These are phyloP conservation scores for Dicycla oo DNA, from an alignment of 2,888 invertebrate genomes.

Conservation along the genomic window DNA sequence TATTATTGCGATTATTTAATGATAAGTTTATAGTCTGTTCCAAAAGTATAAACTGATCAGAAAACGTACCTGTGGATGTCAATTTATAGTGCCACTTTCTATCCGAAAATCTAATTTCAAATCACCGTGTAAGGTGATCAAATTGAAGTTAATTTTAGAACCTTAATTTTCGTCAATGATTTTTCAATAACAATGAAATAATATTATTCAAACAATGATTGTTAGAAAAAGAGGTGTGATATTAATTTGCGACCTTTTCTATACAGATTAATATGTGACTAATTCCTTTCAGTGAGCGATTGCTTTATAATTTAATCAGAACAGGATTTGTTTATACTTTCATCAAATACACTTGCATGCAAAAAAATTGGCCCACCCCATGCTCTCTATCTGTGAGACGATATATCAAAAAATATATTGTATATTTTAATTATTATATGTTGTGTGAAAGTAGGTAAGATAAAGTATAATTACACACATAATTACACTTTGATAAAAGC, in stretches of 20 bases:
- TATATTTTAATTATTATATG: too few relatives aligned
- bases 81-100: not conserved
- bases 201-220: not conserved
- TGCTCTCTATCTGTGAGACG: too few relatives aligned
- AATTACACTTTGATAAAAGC: too few relatives aligned
- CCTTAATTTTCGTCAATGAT: not conserved
- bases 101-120: too few relatives aligned
- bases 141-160: not conserved
- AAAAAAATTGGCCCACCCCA: too few relatives aligned
- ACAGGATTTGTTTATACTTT: not conserved
- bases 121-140: not conserved
- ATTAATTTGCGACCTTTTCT: not conserved
- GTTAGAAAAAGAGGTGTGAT: not conserved
- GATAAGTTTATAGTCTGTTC: constrained; percentile 1
- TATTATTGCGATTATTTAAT: not conserved
- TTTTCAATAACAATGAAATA: too few relatives aligned
- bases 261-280: not conserved
- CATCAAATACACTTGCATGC: too few relatives aligned
- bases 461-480: too few relatives aligned
- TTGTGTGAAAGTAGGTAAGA: too few relatives aligned
- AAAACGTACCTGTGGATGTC: not conserved
- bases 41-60: not conserved
- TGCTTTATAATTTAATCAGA: not conserved
- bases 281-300: not conserved
- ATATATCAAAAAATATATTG: too few relatives aligned